phyloP scores from a whole-genome alignment of 2,797 vertebrate genomes.

The Urophycis tenuis region DNA sequence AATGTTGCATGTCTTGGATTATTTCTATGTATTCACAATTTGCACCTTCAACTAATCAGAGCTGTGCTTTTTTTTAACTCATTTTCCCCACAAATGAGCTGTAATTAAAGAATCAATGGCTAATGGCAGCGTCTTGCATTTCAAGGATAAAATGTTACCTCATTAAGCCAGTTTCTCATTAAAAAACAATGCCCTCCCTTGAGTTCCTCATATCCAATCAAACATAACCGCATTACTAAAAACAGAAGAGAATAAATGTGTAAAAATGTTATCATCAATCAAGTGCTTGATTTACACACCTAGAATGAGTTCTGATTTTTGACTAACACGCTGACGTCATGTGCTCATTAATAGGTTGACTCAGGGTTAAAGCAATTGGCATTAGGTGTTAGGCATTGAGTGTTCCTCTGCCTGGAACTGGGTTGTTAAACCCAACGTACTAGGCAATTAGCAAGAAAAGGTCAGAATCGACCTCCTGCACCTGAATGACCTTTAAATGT shows the following conservation, averaged over 20 bases:
- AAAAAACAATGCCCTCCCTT: neutral
- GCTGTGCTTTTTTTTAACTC: constrained; percentile 54
- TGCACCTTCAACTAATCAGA: constrained; percentile 71
- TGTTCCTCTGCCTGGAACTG: neutral
- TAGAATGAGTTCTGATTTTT: neutral
- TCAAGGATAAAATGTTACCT: neutral
- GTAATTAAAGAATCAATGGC: constrained; percentile 63
- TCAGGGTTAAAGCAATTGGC: neutral
- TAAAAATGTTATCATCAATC: neutral
- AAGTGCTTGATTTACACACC: neutral
- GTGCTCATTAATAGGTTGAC: neutral
- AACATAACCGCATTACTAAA: neutral
- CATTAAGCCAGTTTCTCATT: neutral
- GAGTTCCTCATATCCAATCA: neutral
- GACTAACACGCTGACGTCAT: neutral
- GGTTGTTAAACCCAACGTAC: neutral
- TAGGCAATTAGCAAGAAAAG: neutral
- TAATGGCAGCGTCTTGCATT: constrained; percentile 31
- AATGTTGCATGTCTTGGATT: constrained; percentile 61
- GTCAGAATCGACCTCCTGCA: neutral
- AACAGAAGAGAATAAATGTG: neutral
- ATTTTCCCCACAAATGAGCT: constrained; percentile 51
- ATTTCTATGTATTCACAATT: constrained; percentile 55
- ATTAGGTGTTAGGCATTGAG: neutral
- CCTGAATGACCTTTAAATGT: neutral